Evolutionary conservation across 2,888 invertebrate genomes (phyloP), one percentile per base, ranked within the genome.

Genomic region (Callimorpha dominula): DNA sequence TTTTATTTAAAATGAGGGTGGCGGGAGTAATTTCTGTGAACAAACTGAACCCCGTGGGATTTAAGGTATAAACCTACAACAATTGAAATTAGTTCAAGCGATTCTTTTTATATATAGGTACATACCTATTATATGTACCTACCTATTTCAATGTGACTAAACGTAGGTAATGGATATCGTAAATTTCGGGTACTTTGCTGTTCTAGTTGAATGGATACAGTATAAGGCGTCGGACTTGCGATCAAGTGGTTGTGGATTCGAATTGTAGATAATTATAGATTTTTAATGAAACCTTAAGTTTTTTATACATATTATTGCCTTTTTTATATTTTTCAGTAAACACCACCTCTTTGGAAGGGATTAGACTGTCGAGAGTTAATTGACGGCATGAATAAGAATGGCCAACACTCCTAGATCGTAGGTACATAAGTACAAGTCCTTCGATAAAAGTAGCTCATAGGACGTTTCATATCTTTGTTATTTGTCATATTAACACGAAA

Each of bases 1-100:
- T 89, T 89, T 90, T 90, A 91, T 92, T 91, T 90, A 85, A 88
- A 84, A 87, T 20, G 78, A 62, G 70, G 77, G 79, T 69, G 76
- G 75, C 83, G 75, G 76, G 73, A 67, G 68, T 78, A 70, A 68
- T 57, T 74, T 63, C 52, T 65, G 74, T 60, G 74, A 63, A 72
- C 71, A 63, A 69, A 73, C 75, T 67, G 71, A 76, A 77, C 70
- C 81, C 70, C 78, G 73, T 69, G 71, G 70, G 78, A 69, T 40
- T 70, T 68, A 54, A 31, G 31, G 65, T 71, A 65, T 68, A 67
- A 76, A 73, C 68, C 71, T 80, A 71, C 65, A 74, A 70, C 71
- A 73, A 68, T 70, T 49, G 54, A 71, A 71, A 79, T 81, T 76
- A 46, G 43, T 46, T 46, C 43, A 8, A 46, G 43, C 9, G 43